Evolutionary conservation across 1,140 invertebrate species (phyloP).

Genomic region (Saccostrea glomerata): DNA sequence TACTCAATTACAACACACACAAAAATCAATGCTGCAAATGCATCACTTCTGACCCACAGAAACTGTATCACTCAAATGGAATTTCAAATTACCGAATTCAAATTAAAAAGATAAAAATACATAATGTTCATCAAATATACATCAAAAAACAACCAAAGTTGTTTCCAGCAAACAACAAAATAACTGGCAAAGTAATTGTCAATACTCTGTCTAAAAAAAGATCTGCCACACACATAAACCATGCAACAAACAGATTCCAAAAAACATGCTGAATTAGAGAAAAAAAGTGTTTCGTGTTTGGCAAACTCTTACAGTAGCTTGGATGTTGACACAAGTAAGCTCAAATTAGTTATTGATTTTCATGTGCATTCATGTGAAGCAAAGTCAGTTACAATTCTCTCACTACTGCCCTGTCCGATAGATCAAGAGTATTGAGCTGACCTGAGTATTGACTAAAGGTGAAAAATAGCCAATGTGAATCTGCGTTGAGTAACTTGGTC

Average conservation of each 20-base stretch:
- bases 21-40: too few relatives aligned
- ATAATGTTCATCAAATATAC: too few relatives aligned
- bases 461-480: neutral
- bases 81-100: too few relatives aligned
- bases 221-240: neutral
- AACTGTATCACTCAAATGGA: too few relatives aligned
- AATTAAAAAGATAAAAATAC: too few relatives aligned
- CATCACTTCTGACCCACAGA: too few relatives aligned
- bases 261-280: neutral
- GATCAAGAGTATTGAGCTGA: neutral
- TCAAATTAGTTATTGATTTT: constrained; percentile 23
- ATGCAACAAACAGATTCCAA: neutral
- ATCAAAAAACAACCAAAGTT: too few relatives aligned
- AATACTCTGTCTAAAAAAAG: neutral
- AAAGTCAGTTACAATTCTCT: neutral
- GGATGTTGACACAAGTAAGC: constrained; percentile 25
- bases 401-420: neutral
- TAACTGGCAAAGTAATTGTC: neutral
- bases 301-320: neutral
- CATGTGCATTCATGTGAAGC: neutral
- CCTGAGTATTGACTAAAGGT: neutral
- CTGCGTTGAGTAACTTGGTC: neutral
- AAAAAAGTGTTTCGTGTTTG: neutral
- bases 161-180: neutral
- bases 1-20: too few relatives aligned